Base-by-base conservation (phyloP, 1,140 invertebrate genomes). In the Cecropterus lyciades region DNA sequence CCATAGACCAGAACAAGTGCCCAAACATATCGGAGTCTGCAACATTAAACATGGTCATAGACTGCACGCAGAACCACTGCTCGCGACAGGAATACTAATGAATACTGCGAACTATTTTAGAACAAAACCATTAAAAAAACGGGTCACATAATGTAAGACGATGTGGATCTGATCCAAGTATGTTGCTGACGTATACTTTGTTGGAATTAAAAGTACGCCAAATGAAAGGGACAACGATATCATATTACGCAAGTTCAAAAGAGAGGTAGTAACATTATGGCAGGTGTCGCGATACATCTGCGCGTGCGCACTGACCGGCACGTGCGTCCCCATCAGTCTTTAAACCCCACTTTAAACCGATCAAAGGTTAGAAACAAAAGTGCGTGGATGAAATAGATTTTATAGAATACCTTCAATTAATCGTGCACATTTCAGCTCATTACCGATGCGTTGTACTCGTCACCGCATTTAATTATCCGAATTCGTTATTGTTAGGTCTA, bases 251-350 rank as follows among this genome's bases (percentile, higher is more conserved):
- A 56, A 17, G 82, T 74, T 65, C 65, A 79, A 91, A 69, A 73
- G 80, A 73, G 88, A 88, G 55, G 56, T 64, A 17, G 24, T 69
- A 62, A 66, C 60, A 75, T 85, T 70, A 77, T 75, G 83, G 82
- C 87, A 91, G 89, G 89, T 89, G 89, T 87, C 79, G 63, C 72
- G 76, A 77, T 75, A 89, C 89, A 91, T 91, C 89, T 91, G 89
- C 89, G 87, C 80, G 73, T 79, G 74, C 80, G 79, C 80, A 84
- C 73, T 84, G 77, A 81, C 73, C 75, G 80, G 89, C 89, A 89
- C 89, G 89, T 89, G 89, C 85, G 76, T 72, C 75, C 75, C 72
- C 72, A 75, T 84, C 78, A 81, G 77, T 45, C 67, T 62, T 62
- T 45, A 62, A 49, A 62, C 48, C 20, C 45, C 14, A 7, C 27